Evolutionary conservation across 92 coral and sea anemone species (phyloP).

Genomic region (Palythoa caribaeorum): DNA sequence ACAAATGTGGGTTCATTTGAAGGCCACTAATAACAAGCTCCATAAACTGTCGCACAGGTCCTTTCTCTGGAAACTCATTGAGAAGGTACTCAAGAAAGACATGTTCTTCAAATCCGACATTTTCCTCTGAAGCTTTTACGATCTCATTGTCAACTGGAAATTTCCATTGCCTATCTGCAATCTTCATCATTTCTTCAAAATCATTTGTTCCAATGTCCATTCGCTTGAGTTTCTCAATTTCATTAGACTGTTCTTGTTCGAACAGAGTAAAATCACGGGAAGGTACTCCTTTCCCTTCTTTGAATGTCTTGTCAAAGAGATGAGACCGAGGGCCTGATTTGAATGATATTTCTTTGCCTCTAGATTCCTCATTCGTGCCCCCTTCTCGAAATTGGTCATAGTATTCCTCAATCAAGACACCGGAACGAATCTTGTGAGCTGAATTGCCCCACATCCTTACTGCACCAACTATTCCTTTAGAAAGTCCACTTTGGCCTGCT

Average conservation of each 20-base stretch:
- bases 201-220: constrained; percentile 73
- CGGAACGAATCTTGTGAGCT: constrained; percentile 42
- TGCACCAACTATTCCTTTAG: constrained; percentile 77
- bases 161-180: constrained; percentile 85
- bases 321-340: constrained; percentile 60
- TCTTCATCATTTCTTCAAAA: constrained; percentile 81
- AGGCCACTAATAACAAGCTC: constrained; percentile 94
- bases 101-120: constrained; percentile 94
- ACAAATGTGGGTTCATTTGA: constrained; percentile 90
- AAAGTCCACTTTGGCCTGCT: constrained; percentile 66
- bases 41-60: constrained; percentile 94
- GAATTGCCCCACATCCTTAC: constrained; percentile 81
- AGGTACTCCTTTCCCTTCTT: constrained; percentile 10
- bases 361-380: constrained; percentile 5
- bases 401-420: constrained; percentile 43
- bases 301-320: constrained; percentile 66
- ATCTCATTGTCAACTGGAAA: constrained; percentile 95
- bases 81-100: constrained; percentile 87
- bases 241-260: constrained; percentile 53
- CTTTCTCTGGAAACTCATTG: constrained; percentile 88
- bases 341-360: constrained; percentile 32
- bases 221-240: constrained; percentile 44
- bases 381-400: constrained; percentile 46
- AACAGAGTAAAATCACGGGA: constrained; percentile 39
- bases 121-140: constrained; percentile 81